Evolutionary conservation across 2,888 invertebrate genomes (phyloP).

Genomic region (Leptogaster cylindrica): DNA sequence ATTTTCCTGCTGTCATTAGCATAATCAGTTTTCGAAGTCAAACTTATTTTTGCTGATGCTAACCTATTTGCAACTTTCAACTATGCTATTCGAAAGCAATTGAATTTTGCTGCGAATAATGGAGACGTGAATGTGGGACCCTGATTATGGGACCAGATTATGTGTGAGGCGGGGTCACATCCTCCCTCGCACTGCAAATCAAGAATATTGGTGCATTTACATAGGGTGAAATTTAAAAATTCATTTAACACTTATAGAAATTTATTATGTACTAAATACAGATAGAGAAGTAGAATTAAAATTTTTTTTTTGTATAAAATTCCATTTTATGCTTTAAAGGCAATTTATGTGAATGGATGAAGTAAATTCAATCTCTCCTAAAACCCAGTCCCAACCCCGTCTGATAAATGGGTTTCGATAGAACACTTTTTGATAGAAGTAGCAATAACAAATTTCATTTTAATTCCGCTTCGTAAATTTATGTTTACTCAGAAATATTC

Average conservation of each 20-base stretch:
- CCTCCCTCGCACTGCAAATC: no score
- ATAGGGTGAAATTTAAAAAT: no score
- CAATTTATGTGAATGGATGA: background rate
- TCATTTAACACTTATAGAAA: no score
- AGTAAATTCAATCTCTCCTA: background rate
- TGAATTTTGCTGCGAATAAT: background rate
- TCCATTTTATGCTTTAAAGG: background rate
- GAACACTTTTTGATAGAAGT: background rate
- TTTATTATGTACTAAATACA: no score
- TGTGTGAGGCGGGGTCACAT: background rate
- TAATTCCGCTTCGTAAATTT: slow-evolving; percentile 11
- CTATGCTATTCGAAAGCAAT: background rate
- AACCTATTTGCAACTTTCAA: background rate
- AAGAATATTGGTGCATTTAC: no score
- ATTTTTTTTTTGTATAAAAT: background rate
- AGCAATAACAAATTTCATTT: slow-evolving; percentile 5
- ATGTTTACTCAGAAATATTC: slow-evolving; percentile 3
- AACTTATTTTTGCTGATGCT: background rate
- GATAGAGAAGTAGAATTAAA: no score
- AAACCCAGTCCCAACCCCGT: no score
- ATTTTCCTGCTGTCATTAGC: background rate
- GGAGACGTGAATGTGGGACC: background rate
- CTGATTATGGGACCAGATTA: background rate
- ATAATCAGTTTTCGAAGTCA: background rate
- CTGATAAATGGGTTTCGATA: background rate